These are phyloP conservation scores for Ecdyonurus torrentis DNA, from an alignment of 2,888 invertebrate species.

Conservation along the genomic window DNA sequence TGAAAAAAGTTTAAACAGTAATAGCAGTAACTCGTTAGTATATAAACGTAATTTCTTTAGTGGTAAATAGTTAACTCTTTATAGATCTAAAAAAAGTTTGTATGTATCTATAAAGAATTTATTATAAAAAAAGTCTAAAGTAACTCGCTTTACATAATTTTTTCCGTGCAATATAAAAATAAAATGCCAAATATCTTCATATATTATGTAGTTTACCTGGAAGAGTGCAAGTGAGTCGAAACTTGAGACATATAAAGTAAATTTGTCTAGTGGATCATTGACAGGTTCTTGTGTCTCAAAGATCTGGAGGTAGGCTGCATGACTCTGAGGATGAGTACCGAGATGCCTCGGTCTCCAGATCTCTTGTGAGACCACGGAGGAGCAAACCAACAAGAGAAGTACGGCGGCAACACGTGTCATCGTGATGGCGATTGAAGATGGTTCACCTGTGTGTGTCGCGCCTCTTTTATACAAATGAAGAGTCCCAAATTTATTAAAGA, in stretches of 20 bases:
- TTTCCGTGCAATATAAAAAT: not conserved
- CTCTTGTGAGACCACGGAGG: not conserved
- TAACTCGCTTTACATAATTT: not conserved
- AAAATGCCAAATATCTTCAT: conserved; percentile 1
- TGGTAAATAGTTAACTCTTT: too few species aligned
- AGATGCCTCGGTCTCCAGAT: not conserved
- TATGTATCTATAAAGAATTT: too few species aligned
- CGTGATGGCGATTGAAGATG: too few species aligned
- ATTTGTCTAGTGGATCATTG: conserved; percentile 6
- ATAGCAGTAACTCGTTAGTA: too few species aligned
- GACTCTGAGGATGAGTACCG: not conserved
- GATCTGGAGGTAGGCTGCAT: not conserved
- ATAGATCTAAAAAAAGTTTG: too few species aligned
- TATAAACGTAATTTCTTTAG: too few species aligned
- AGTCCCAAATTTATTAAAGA: too few species aligned
- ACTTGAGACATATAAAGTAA: conserved; percentile 19
- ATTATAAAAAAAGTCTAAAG: not conserved
- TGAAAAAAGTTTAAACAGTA: too few species aligned
- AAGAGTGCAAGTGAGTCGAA: conserved; percentile 16
- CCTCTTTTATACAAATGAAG: too few species aligned
- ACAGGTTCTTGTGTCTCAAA: not conserved
- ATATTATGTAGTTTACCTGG: conserved; percentile 12
- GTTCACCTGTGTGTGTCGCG: too few species aligned
- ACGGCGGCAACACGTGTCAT: too few species aligned
- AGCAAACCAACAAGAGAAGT: not conserved